Conservation (phyloP, 2,888 invertebrate species). For the Fabriciana adippe region DNA sequence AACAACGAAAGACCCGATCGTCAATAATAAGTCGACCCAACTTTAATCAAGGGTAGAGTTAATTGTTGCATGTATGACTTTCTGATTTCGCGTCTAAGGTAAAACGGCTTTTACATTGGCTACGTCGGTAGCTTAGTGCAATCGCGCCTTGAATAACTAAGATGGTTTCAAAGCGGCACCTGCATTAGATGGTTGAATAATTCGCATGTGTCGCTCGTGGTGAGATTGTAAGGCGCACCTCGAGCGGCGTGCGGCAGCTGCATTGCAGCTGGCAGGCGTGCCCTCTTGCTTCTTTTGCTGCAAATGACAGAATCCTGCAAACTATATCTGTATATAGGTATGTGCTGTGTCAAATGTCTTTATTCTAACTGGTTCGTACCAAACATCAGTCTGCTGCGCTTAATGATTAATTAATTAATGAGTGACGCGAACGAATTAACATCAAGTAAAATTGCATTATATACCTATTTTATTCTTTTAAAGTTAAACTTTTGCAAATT, state of each 20-base stretch:
- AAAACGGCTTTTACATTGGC: constrained; percentile 6
- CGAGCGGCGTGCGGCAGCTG: constrained; percentile 62
- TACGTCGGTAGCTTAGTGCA: background rate
- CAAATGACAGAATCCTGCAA: constrained; percentile 49
- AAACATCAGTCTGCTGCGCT: constrained; percentile 38
- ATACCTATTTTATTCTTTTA: too few relatives aligned
- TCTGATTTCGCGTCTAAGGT: constrained; percentile 14
- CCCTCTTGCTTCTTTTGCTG: constrained; percentile 74
- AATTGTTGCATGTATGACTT: constrained; percentile 16
- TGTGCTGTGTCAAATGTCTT: constrained; percentile 37
- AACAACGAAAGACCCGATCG: constrained; percentile 24
- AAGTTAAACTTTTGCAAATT: too few relatives aligned
- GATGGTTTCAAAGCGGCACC: constrained; percentile 43
- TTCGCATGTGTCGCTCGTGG: constrained; percentile 46
- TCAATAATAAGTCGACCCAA: constrained; percentile 1
- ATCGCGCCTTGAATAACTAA: constrained; percentile 19
- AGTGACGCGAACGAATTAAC: constrained; percentile 8
- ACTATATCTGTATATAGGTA: constrained; percentile 38
- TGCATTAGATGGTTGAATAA: constrained; percentile 61
- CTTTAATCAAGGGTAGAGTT: constrained; percentile 23
- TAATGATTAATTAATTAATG: constrained; percentile 21
- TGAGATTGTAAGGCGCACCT: constrained; percentile 45
- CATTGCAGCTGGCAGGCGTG: constrained; percentile 72
- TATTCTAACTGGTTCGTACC: constrained; percentile 37
- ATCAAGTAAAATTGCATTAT: constrained; percentile 4